Evolutionary conservation across 2,797 vertebrate genomes (phyloP).

Genomic region (Knipowitschia caucasica): DNA sequence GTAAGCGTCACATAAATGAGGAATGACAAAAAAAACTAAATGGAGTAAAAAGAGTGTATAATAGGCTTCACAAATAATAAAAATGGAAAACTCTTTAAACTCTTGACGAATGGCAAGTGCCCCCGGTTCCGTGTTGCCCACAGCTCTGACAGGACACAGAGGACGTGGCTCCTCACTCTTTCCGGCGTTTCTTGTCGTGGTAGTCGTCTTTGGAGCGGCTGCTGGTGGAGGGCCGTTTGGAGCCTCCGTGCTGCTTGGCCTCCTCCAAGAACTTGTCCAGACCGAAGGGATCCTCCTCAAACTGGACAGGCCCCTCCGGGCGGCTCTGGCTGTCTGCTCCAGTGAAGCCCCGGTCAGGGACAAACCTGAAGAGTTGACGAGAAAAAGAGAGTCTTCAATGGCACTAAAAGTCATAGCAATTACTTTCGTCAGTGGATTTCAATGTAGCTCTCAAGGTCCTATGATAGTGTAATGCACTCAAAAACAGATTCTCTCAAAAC

Average conservation of each 20-base stretch:
- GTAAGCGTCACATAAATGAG: not conserved
- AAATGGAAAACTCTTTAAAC: constrained; percentile 10
- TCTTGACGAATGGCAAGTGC: not conserved
- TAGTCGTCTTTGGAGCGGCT: constrained; percentile 94
- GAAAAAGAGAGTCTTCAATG: not conserved
- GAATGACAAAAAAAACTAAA: constrained; percentile 2
- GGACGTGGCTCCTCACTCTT: constrained; percentile 78
- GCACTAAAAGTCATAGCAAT: not conserved
- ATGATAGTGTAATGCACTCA: no score
- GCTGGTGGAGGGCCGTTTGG: constrained; percentile 90
- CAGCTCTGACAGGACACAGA: not conserved
- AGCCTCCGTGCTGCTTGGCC: constrained; percentile 95
- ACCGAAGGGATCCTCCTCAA: constrained; percentile 98
- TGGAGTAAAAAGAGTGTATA: not conserved
- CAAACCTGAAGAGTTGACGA: constrained; percentile 66
- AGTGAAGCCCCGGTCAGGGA: constrained; percentile 92
- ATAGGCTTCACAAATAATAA: constrained; percentile 8
- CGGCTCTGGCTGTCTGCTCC: constrained; percentile 84
- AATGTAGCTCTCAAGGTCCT: no score
- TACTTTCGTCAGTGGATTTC: no score
- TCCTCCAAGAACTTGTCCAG: constrained; percentile 99
- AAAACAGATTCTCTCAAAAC: no score
- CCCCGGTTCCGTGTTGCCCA: not conserved
- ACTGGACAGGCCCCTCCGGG: constrained; percentile 92
- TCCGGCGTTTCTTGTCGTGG: constrained; percentile 96